Evolutionary conservation across 2,797 vertebrate species (phyloP), one percentile per base, ranked within the genome.

Genomic region (Rhabdomys pumilio): DNA sequence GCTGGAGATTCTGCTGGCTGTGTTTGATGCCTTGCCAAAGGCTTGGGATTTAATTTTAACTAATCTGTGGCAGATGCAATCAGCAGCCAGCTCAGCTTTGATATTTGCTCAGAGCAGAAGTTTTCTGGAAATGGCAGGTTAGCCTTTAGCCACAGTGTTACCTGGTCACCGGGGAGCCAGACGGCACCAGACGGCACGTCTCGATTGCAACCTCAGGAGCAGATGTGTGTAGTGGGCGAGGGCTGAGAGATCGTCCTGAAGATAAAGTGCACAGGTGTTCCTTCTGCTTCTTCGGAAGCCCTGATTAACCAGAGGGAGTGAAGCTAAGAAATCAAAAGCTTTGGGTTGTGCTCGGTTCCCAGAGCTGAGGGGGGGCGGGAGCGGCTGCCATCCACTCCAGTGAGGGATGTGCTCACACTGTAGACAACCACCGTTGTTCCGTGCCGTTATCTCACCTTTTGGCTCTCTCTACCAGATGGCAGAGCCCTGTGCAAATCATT

Each of bases 41-140:
- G 87, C 31, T 93, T 73, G 73, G 91, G 79, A 55, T 96, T 97
- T 84, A 61, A 29, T 97, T 96, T 92, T 94, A 2, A 3, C 93
- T 81, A 53, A 95, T 95, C 92, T 89, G n/a, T 29, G n/a, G 84
- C 85, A 2, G 55, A 85, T 55, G 31, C 38, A 65, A 89, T 79
- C 89, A 92, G 53, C 57, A 69, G 96, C 95, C 82, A 15, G n/a
- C 38, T 85, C 63, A 91, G 86, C 95, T 61, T 41, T 94, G 50
- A 55, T 97, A 47, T 90, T 94, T 96, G 72, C 85, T 91, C 34
- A 24, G 82, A 85, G 82, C 55, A 77, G 69, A 95, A 97, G 73
- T 95, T 97, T 95, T 81, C 57, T 89, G 57, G 76, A 91, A 95
- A 44, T 91, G 81, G 34, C 94, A 95, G 57, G 53, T 93, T 87